phyloP scores from a whole-genome alignment of 2,113 vertebrate genomes.

The Silurus glanis region DNA sequence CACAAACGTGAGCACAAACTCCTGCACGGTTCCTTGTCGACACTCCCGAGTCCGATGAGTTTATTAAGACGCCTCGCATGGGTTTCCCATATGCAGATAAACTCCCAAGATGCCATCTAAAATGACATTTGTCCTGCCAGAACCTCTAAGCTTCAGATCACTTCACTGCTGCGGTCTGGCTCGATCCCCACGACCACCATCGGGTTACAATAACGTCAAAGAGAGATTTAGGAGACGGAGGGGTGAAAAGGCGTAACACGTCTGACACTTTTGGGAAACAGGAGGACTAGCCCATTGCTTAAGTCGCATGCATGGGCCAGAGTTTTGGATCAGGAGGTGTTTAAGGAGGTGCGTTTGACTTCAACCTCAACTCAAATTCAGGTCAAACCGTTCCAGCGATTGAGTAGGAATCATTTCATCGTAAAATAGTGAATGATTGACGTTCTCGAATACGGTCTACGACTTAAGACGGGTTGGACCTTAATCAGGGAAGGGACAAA shows the following conservation, averaged over 20 bases:
- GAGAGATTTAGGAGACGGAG: background rate
- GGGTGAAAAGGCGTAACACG: background rate
- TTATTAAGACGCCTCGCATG: conserved; percentile 8
- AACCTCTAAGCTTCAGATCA: conserved; percentile 7
- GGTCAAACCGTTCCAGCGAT: background rate
- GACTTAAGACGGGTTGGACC: background rate
- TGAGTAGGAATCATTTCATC: background rate
- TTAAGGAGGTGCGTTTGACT: background rate
- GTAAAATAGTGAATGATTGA: conserved; percentile 23
- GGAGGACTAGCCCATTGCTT: background rate
- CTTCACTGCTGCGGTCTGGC: background rate
- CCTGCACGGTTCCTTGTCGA: background rate
- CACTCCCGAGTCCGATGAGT: no score
- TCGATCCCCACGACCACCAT: background rate
- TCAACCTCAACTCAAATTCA: background rate
- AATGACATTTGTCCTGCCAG: conserved; percentile 25
- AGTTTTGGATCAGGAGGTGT: conserved; percentile 11
- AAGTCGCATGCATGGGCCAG: no score
- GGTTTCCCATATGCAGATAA: background rate
- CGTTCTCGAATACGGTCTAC: background rate
- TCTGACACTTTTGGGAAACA: background rate
- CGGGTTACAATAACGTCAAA: background rate
- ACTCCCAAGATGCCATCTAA: background rate
- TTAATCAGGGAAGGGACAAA: background rate
- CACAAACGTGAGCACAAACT: background rate